Percentiles rank a stretch among this genome's conserved stretches.
These are phyloP conservation scores for Drosophila novamexicana DNA, from an alignment of 1,140 invertebrate genomes.

Conservation along the genomic window DNA sequence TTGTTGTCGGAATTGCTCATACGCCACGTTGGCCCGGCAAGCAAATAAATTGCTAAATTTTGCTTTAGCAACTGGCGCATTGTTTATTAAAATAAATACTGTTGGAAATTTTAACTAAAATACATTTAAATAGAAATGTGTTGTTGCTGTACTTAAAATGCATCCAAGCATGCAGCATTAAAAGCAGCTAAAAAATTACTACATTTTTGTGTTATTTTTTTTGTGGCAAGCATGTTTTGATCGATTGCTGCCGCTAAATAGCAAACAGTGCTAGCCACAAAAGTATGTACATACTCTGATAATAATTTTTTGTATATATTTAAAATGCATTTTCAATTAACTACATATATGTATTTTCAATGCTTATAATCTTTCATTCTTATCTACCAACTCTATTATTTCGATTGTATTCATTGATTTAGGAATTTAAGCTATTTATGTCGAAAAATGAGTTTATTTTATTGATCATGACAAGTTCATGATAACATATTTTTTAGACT, in stretches of 20 bases:
- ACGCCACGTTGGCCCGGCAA: neutral
- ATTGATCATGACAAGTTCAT: no score
- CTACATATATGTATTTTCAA: no score
- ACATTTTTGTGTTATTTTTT: neutral
- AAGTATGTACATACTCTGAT: neutral
- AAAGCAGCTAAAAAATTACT: constrained; percentile 5
- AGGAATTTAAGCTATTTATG: no score
- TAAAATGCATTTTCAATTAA: no score
- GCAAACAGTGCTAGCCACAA: constrained; percentile 7
- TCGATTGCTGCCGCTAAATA: constrained; percentile 6
- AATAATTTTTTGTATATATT: neutral
- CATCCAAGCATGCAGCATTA: constrained; percentile 6
- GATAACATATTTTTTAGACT: constrained; percentile 6
- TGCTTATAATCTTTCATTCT: no score
- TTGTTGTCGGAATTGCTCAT: neutral
- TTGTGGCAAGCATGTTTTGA: constrained; percentile 3
- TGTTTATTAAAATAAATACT: constrained; percentile 2
- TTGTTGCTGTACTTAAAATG: constrained; percentile 14
- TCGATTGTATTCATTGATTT: neutral
- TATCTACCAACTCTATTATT: neutral
- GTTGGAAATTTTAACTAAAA: neutral
- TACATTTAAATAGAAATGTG: constrained; percentile 3
- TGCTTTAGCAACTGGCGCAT: neutral
- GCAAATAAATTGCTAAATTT: no score
- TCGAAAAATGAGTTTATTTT: neutral